Evolutionary conservation across 53 echinoderm and acorn worm genomes (phyloP), one percentile per base, ranked within the genome.

Genomic region (Pentamera pediparva): DNA sequence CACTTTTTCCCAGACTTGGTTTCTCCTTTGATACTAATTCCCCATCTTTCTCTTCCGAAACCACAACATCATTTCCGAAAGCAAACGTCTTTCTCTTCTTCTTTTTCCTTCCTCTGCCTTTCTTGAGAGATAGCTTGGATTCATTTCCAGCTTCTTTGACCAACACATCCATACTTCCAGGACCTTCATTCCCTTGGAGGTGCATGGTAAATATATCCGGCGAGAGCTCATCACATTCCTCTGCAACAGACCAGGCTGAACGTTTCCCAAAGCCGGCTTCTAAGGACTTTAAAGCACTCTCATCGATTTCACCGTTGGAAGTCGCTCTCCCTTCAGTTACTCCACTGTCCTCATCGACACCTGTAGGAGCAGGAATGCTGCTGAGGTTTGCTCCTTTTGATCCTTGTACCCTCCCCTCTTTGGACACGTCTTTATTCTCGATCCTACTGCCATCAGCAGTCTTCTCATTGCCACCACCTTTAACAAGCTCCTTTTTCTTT

Each of bases 141-240:
- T 19, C 13, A 22, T 26, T 6, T 4, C 8, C 65, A 36, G 6
- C 65, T 37, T n/a, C 25, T 22, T 21, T 13, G 5, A 13, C 26
- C 20, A 26, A 18, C 5, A 21, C 27, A 11, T 41, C 30, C 11
- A 29, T 11, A 17, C 43, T 47, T 41, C 13, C 15, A 4, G 0
- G 11, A 13, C 4, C 40, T 67, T 67, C 67, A 13, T 30, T 43
- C 30, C 21, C 39, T 43, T 67, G 41, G 4, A 67, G 13, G 45
- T 67, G 47, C 67, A 67, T 67, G 7, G 67, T 67, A 18, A 67
- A 67, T 37, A 67, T 67, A 43, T 67, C 67, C 3, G 67, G 67
- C 25, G 67, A 67, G 29, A 29, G 25, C 17, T 2, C 11, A 27
- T 3, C 7, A 6, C 9, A 0, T 0, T 31, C 58, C 32, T 57